These are phyloP conservation scores for Elephas maximus DNA, from an alignment of 2,113 vertebrate species.

Conservation along the genomic window DNA sequence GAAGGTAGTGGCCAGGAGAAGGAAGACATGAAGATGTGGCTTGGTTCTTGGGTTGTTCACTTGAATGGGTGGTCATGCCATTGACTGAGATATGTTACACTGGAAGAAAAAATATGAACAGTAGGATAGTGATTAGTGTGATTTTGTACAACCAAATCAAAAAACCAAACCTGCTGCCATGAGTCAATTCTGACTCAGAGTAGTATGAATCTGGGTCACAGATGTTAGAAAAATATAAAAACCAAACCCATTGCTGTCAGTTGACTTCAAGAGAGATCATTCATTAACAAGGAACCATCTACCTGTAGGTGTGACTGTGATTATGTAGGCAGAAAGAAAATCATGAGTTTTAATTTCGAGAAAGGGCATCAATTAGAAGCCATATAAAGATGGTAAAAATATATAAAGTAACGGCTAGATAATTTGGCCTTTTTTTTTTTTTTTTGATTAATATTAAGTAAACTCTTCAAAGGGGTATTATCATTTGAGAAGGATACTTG, in stretches of 20 bases:
- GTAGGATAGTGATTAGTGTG: neutral
- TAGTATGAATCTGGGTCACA: neutral
- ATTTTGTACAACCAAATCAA: neutral
- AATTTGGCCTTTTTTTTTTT: neutral
- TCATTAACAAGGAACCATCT: neutral
- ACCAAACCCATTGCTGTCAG: neutral
- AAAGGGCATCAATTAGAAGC: neutral
- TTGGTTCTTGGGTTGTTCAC: neutral
- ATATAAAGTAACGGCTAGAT: neutral
- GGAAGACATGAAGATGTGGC: neutral
- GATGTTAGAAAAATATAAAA: neutral
- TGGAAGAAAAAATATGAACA: neutral
- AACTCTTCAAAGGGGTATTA: neutral
- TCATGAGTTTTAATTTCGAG: neutral
- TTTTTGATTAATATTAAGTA: neutral
- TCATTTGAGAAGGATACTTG: conserved; percentile 16
- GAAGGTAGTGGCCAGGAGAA: neutral
- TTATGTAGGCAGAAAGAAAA: neutral
- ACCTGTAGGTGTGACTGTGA: neutral
- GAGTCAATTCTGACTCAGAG: no score
- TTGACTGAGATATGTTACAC: neutral
- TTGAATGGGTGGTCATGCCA: neutral
- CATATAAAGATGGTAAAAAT: neutral
- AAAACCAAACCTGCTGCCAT: neutral
- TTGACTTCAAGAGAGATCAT: no score